A percentile compares a stretch with the other conserved stretches of the same genome.
Conservation (phyloP, 2,888 invertebrate genomes). For the Ornithoptera alexandrae region DNA sequence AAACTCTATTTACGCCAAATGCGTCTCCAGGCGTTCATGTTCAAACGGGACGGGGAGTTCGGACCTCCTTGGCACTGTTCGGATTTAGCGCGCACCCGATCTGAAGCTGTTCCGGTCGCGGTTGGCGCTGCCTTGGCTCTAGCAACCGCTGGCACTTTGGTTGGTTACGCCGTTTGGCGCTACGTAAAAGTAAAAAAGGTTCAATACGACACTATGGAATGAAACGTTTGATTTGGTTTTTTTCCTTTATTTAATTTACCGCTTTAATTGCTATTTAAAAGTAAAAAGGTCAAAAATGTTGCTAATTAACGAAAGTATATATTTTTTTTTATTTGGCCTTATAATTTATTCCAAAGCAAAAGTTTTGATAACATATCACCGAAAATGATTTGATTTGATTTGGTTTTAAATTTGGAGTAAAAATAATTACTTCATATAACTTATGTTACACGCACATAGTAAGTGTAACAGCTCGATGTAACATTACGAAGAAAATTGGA, state of each 20-base stretch:
- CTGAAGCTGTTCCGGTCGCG: constrained; percentile 91
- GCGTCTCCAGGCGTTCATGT: constrained; percentile 93
- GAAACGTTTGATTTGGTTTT: constrained; percentile 43
- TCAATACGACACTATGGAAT: constrained; percentile 95
- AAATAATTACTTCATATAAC: no score
- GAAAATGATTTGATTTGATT: no score
- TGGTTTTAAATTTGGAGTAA: no score
- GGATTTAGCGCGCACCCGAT: constrained; percentile 73
- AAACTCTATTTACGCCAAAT: constrained; percentile 84
- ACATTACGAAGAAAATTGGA: no score
- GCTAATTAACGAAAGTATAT: no score
- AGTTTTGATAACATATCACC: no score
- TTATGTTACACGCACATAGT: no score
- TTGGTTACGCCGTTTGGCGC: constrained; percentile 91
- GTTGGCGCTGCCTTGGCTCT: constrained; percentile 89
- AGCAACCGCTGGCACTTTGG: constrained; percentile 88
- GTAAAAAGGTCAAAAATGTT: no score
- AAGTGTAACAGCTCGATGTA: no score
- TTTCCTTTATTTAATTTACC: constrained; percentile 1
- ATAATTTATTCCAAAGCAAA: no score
- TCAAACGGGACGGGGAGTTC: constrained; percentile 86
- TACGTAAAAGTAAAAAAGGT: constrained; percentile 94
- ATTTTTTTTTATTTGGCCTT: no score
- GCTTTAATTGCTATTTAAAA: neutral
- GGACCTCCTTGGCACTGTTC: constrained; percentile 85